Conservation (phyloP, 2,797 vertebrate genomes). For the Sebastes matsubarae region DNA sequence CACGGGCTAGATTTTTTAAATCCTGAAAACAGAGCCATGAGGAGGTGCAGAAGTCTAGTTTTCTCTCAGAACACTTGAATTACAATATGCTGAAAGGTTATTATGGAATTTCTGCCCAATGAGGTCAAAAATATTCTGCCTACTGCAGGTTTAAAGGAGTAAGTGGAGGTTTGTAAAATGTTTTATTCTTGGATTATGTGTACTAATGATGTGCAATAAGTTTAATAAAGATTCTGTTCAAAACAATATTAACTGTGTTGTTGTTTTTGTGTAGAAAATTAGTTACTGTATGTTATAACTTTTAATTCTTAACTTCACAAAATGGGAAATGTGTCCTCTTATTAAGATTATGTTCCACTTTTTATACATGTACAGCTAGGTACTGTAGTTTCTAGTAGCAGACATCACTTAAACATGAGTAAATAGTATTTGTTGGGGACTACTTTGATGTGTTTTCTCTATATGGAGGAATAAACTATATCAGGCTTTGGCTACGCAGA, state of each 20-base stretch:
- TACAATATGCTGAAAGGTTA: too few relatives aligned
- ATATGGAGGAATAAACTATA: not conserved
- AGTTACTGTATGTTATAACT: not conserved
- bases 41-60: too few relatives aligned
- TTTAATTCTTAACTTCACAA: not conserved
- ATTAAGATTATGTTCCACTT: not conserved
- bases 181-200: not conserved
- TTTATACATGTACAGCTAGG: not conserved
- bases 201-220: not conserved
- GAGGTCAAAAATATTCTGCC: too few relatives aligned
- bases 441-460: not conserved
- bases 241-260: not conserved
- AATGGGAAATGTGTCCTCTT: not conserved
- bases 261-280: not conserved
- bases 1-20: too few relatives aligned
- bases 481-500: not conserved
- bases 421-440: not conserved
- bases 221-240: constrained; percentile 49
- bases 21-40: too few relatives aligned
- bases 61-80: too few relatives aligned
- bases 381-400: not conserved
- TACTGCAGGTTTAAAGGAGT: too few relatives aligned
- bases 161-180: constrained; percentile 4
- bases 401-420: not conserved
- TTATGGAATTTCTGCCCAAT: too few relatives aligned